These are phyloP conservation scores for Sycophila texana DNA, from an alignment of 2,888 invertebrate genomes.

Conservation along the genomic window DNA sequence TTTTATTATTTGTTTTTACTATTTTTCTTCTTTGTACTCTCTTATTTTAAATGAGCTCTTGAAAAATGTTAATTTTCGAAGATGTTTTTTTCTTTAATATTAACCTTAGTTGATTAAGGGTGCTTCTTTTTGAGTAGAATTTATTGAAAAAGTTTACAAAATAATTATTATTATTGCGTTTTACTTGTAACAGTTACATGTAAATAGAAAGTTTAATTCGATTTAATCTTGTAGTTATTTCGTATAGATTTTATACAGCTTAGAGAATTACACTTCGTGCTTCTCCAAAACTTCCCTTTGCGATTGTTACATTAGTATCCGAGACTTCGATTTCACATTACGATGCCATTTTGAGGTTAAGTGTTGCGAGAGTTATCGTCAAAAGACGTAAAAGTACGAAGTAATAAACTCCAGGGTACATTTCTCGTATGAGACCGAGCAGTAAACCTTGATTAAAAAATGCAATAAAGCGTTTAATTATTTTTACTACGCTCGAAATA, in stretches of 20 bases:
- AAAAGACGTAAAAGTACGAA: constrained; percentile 48
- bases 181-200: no score
- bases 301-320: constrained; percentile 49
- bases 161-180: no score
- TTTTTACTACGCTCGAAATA: constrained; percentile 32
- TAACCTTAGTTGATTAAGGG: neutral
- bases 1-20: no score
- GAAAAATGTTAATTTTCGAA: no score
- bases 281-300: constrained; percentile 34
- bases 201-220: neutral
- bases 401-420: constrained; percentile 49
- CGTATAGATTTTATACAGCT: neutral
- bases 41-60: no score
- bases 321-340: constrained; percentile 54
- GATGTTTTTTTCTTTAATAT: no score
- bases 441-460: constrained; percentile 51
- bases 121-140: no score
- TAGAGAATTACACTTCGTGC: constrained; percentile 11
- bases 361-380: constrained; percentile 51
- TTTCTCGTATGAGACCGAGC: constrained; percentile 31
- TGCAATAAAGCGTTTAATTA: constrained; percentile 50
- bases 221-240: neutral
- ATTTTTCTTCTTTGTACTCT: no score
- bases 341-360: constrained; percentile 52
- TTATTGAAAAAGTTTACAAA: no score